Conservation (phyloP, 2,888 invertebrate species). For the Ditula angustiorana region DNA sequence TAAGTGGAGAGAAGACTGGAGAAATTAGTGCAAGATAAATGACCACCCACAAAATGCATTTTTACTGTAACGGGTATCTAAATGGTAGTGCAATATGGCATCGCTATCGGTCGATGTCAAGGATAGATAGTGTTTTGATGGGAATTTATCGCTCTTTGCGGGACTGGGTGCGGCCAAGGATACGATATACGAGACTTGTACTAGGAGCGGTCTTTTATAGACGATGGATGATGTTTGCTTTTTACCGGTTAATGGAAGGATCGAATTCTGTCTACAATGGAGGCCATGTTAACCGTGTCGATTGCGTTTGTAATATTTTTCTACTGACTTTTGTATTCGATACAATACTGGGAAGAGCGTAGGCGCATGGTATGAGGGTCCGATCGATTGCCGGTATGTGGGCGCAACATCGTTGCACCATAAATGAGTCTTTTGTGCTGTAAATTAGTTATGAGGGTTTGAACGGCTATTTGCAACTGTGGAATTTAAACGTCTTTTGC, state of each 20-base stretch:
- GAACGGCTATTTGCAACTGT: constrained; percentile 76
- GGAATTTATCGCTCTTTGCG: constrained; percentile 73
- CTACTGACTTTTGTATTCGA: constrained; percentile 33
- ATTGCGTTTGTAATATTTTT: constrained; percentile 34
- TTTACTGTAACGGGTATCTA: constrained; percentile 78
- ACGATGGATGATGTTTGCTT: constrained; percentile 64
- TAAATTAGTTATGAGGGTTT: constrained; percentile 78
- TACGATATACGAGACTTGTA: constrained; percentile 65
- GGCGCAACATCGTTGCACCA: constrained; percentile 67
- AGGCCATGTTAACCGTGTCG: constrained; percentile 14
- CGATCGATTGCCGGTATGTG: constrained; percentile 76
- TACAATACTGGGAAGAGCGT: constrained; percentile 56
- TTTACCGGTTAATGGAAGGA: constrained; percentile 72
- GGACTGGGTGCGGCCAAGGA: constrained; percentile 71
- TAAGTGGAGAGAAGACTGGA: constrained; percentile 46
- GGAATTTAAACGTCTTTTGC: constrained; percentile 57
- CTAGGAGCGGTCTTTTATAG: constrained; percentile 72
- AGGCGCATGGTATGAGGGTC: constrained; percentile 75
- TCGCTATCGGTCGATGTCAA: constrained; percentile 73
- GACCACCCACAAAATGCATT: constrained; percentile 75
- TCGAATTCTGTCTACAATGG: constrained; percentile 57
- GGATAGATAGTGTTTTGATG: constrained; percentile 77
- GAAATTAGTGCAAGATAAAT: constrained; percentile 63
- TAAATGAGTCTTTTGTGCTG: constrained; percentile 79
- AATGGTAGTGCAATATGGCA: constrained; percentile 77